Percentiles rank a stretch among this genome's conserved stretches.
phyloP scores from a whole-genome alignment of 2,797 vertebrate species.

The Mergus octosetaceus region DNA sequence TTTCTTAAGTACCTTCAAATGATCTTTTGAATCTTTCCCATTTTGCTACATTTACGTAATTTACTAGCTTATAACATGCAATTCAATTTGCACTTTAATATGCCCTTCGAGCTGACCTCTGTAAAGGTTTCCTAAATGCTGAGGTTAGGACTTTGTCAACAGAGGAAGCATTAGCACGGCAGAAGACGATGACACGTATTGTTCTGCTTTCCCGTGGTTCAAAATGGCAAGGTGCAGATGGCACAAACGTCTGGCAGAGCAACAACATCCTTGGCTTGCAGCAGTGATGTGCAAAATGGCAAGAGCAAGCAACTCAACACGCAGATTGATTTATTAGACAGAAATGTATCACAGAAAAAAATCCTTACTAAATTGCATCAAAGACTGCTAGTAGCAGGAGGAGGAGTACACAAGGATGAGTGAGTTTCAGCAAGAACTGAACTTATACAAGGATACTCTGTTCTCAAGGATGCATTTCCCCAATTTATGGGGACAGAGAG shows the following conservation, averaged over 20 bases:
- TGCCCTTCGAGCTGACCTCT: slow-evolving; percentile 8
- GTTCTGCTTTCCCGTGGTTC: not conserved
- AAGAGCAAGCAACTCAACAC: not conserved
- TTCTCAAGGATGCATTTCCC: not conserved
- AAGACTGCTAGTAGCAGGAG: not conserved
- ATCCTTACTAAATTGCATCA: not conserved
- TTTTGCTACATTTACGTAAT: slow-evolving; percentile 32
- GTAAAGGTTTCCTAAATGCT: slow-evolving; percentile 41
- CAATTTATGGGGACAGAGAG: not conserved
- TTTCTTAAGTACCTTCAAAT: not conserved
- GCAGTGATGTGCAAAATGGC: not conserved
- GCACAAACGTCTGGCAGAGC: not conserved
- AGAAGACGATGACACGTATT: not conserved
- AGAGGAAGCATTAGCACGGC: not conserved
- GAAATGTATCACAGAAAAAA: not conserved
- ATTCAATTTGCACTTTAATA: slow-evolving; percentile 11
- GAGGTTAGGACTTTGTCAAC: slow-evolving; percentile 21
- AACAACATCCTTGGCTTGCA: not conserved
- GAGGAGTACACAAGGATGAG: not conserved
- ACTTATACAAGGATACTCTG: not conserved
- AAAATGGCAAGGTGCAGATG: not conserved
- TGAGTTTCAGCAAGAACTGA: not conserved
- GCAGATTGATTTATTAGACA: too few relatives aligned
- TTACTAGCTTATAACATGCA: not conserved
- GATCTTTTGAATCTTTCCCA: not conserved